Evolutionary conservation across 92 coral and sea anemone species (phyloP), one percentile per base, ranked within the genome.

Genomic region (Scolanthus callimorphus): DNA sequence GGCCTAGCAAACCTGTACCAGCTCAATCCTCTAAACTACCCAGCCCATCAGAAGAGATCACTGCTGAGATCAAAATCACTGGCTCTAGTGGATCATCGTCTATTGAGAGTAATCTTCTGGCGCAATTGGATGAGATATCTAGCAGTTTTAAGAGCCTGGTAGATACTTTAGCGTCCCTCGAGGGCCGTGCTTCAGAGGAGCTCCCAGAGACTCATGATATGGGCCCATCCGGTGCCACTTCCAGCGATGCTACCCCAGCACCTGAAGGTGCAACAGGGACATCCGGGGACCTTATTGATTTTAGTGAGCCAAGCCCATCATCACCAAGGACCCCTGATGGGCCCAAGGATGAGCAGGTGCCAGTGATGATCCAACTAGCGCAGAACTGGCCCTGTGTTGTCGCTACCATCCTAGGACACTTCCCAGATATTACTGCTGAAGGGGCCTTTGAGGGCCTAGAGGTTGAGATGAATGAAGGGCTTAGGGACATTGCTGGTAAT

Each of bases 381-480:
- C 84, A 84, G 51, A 76, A 64, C 69, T 89, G 97, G 97, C 89
- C 88, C 0, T 80, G 83, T 19, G 87, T 89, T 26, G 92, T 84
- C 3, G 78, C 91, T 11, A 80, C 85, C 20, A 23, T 89, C 27
- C 66, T 89, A 38, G 97, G 97, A 27, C 53, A 51, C 59, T 63
- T 46, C 58, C 96, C 96, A 20, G 63, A 39, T 27, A 56, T 47
- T 29, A 31, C 54, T 10, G 17, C 38, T 30, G 63, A 76, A 54
- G 46, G 74, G 20, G 13, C 49, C 27, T 50, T 20, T 11, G 74
- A 56, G 63, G 52, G 64, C 85, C 60, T 56, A 37, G 71, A 71
- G 57, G 61, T 65, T 8, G 39, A 37, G 55, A 59, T 78, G 62
- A 26, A 46, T 29, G 62, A 65, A 29, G 80, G 31, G 17, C 76